Evolutionary conservation across 2,113 vertebrate species (phyloP), one percentile per base, ranked within the genome.

Genomic region (Mionectes macconnelli): DNA sequence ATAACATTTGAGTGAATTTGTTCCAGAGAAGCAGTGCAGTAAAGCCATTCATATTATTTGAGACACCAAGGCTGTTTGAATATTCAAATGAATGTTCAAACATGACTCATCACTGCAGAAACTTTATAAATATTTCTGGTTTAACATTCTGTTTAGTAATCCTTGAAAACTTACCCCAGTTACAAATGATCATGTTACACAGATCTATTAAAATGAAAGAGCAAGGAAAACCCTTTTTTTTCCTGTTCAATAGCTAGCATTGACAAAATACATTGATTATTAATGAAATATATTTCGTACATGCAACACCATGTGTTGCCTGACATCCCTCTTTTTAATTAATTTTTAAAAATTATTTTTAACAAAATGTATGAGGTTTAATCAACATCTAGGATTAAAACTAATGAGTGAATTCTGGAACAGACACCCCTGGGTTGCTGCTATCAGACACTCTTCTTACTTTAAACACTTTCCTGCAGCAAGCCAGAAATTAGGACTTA

Each of bases 221-320:
- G 10, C 9, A 12, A 81, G 45, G 45, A 87, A 68, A 68, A 0
- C 23, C 10, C 4, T 25, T 40, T 77, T 37, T 53, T 62, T 62
- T 66, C 7, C 23, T 52, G 4, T 39, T 12, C 25, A 2, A 0
- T 56, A 57, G 8, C 7, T 52, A 35, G 3, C 28, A n/a, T 7
- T 63, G 50, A 84, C 11, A 66, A 74, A 84, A 9, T 49, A 39
- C 8, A 11, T 20, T 3, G 5, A 30, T 70, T n/a, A 35, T 77
- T 66, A 10, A 28, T 28, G 60, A 47, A 4, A 39, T 30, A 20
- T 44, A 45, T 44, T 87, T 73, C 16, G 47, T 13, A n/a, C 23
- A 31, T 40, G 59, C n/a, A n/a, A n/a, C n/a, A 40, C 7, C 6
- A 33, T 5, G 6, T 44, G 12, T 53, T 39, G 20, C 68, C 44